These are phyloP conservation scores for Dyspetes luteomarginatus DNA, from an alignment of 2,888 invertebrate species.

Conservation along the genomic window DNA sequence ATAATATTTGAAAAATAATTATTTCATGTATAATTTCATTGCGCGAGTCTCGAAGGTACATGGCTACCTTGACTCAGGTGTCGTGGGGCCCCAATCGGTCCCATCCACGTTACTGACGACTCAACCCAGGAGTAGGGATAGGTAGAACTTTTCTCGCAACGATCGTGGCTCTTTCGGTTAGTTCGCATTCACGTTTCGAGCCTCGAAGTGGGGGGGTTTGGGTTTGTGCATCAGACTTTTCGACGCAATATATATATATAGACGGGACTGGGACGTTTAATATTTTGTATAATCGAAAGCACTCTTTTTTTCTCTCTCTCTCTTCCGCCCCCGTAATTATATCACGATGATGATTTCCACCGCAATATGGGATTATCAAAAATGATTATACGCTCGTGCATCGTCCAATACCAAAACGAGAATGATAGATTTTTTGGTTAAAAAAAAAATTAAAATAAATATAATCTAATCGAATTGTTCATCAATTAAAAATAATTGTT, in stretches of 20 bases:
- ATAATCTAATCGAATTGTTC: too few relatives aligned
- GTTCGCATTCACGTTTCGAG: conserved; percentile 75
- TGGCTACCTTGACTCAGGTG: neutral
- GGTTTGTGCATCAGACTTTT: conserved; percentile 54
- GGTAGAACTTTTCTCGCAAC: conserved; percentile 60
- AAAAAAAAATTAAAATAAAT: too few relatives aligned
- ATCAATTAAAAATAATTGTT: too few relatives aligned
- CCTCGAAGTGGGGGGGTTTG: conserved; percentile 72
- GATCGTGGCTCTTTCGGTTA: conserved; percentile 32
- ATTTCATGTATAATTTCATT: neutral
- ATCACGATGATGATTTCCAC: neutral
- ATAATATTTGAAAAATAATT: neutral
- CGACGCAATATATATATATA: neutral
- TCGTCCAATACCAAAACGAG: too few relatives aligned
- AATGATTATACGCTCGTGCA: neutral
- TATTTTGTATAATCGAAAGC: neutral
- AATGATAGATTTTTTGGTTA: too few relatives aligned
- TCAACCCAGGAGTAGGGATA: conserved; percentile 64
- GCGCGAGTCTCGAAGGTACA: neutral
- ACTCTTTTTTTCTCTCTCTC: neutral
- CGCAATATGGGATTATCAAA: neutral
- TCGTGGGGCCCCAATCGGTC: conserved; percentile 38
- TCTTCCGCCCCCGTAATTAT: neutral
- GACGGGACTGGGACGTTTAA: neutral
- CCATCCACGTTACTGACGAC: conserved; percentile 67